Evolutionary conservation across 2,888 invertebrate genomes (phyloP), one percentile per base, ranked within the genome.

Genomic region (Sipunculus nudus): DNA sequence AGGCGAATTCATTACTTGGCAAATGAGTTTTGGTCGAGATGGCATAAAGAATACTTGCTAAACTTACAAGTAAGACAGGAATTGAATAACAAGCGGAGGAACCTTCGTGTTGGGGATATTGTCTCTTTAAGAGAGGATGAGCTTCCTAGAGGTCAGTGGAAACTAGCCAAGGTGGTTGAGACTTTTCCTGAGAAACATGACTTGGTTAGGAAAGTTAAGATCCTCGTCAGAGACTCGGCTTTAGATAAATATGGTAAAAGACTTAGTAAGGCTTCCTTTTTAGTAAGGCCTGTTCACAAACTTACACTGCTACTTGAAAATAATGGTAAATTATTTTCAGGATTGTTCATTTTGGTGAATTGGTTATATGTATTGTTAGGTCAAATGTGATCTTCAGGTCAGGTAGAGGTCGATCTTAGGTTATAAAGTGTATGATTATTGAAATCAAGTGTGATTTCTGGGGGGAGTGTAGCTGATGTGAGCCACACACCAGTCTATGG

Each of bases 201-300:
- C 3, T 19, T 45, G 8, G 55, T 63, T 19, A 8, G 63, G 3
- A 60, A 46, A 40, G 63, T 60, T 28, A 55, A 56, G 40, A 21
- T 60, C 23, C 43, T 26, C 2, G 49, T 56, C 6, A 5, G 21
- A n/a, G 56, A 56, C 38, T 16, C 46, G 19, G 32, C 23, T 16
- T 19, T 46, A 35, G 19, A 19, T 4, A 26, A 32, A 38, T 13
- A 55, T 6, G 48, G 55, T 6, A 26, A 23, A 19, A 10, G 47
- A 8, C 25, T n/a, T n/a, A 39, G 19, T 6, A 23, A 23, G 29
- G 8, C 23, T 6, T 16, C 32, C 38, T 32, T 23, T 23, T 28
- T 58, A 25, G 59, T 35, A 29, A 53, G 59, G 28, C 59, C 59
- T 3, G 47, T 59, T 31, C 53, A 55, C 38, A 59, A 59, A 43